These are phyloP conservation scores for Hydrochoerus hydrochaeris DNA, from an alignment of 2,113 vertebrate genomes.

Conservation along the genomic window DNA sequence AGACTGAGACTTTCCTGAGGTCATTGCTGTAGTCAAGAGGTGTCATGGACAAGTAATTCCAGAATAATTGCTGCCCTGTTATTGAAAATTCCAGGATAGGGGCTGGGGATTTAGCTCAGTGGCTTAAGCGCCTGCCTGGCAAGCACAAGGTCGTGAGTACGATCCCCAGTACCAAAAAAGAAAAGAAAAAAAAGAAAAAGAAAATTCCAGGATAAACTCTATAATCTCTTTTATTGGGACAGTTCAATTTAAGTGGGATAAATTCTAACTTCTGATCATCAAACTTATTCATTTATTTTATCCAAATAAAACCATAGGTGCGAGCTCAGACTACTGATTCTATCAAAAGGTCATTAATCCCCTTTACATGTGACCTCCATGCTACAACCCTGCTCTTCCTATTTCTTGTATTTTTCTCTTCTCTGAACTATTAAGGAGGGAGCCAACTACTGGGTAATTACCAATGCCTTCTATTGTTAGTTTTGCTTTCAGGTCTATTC, in stretches of 20 bases:
- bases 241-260: not conserved
- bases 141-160: too few relatives aligned
- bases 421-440: not conserved
- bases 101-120: too few relatives aligned
- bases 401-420: not conserved
- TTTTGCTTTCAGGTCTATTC: not conserved
- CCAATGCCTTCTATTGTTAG: not conserved
- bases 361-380: not conserved
- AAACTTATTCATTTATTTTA: not conserved
- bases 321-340: not conserved
- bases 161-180: too few relatives aligned
- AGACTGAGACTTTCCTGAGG: not conserved
- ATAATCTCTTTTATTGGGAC: not conserved
- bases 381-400: not conserved
- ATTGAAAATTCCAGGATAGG: conserved; percentile 27
- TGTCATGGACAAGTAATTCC: not conserved
- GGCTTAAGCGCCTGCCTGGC: too few relatives aligned
- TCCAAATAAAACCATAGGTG: not conserved
- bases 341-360: not conserved
- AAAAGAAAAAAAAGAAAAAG: too few relatives aligned
- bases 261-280: not conserved
- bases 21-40: not conserved
- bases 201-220: conserved; percentile 17
- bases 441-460: not conserved
- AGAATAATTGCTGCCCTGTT: not conserved